phyloP scores from a whole-genome alignment of 2,888 invertebrate genomes.

The Rutpela maculata region DNA sequence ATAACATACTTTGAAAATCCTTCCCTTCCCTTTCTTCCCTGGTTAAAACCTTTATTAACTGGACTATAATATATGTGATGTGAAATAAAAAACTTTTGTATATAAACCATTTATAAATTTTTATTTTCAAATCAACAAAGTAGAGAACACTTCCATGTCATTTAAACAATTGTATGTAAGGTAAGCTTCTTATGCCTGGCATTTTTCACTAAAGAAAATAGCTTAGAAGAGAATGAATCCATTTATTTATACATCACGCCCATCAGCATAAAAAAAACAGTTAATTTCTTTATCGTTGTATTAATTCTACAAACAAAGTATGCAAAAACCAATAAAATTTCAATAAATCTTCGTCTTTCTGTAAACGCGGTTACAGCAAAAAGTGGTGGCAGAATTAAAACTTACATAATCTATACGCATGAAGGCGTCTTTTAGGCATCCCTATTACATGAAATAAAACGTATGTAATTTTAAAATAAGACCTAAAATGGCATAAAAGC shows the following conservation, averaged over 20 bases:
- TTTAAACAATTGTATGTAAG: too few relatives aligned
- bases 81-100: too few relatives aligned
- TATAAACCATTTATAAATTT: too few relatives aligned
- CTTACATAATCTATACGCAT: slow-evolving; percentile 69
- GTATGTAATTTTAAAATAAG: slow-evolving; percentile 69
- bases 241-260: not conserved
- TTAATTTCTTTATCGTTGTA: slow-evolving; percentile 37
- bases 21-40: too few relatives aligned
- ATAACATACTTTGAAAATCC: too few relatives aligned
- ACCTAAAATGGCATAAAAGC: slow-evolving; percentile 69
- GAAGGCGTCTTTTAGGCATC: slow-evolving; percentile 68
- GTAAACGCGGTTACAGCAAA: slow-evolving; percentile 37
- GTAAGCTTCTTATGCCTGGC: not conserved
- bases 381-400: slow-evolving; percentile 62
- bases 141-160: too few relatives aligned
- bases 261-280: not conserved
- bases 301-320: slow-evolving; percentile 44
- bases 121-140: too few relatives aligned
- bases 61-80: too few relatives aligned
- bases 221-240: not conserved
- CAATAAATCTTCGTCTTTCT: slow-evolving; percentile 68
- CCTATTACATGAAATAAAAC: slow-evolving; percentile 66
- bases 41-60: too few relatives aligned
- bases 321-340: slow-evolving; percentile 61
- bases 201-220: not conserved